Evolutionary conservation across 2,113 vertebrate genomes (phyloP), one percentile per base, ranked within the genome.

Genomic region (Oryzias curvinotus): DNA sequence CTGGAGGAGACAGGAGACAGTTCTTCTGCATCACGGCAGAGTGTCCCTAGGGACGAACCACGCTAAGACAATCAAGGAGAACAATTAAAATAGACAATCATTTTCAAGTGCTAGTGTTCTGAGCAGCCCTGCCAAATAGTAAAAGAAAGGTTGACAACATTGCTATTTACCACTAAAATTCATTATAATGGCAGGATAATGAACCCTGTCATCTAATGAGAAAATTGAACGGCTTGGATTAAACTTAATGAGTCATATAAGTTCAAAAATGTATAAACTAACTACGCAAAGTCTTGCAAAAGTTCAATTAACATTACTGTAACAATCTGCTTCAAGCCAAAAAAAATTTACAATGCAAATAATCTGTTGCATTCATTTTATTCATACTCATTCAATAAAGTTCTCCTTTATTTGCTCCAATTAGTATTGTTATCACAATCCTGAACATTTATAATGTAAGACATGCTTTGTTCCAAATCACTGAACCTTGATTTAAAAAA

Each of bases 41-140:
- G 18, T 3, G 51, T 77, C 82, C 85, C 78, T 26, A 28, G 86
- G 76, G 80, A 76, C 68, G 41, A 15, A 57, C 69, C 54, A 36
- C 66, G 65, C 70, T 57, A 65, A 68, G 64, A 43, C 77, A 88
- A 89, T 87, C 87, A 71, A 77, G 73, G 60, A 83, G 77, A 57
- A 85, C 79, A 81, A 66, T 87, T 89, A 84, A 89, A 90, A 83
- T 81, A 76, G 85, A 82, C 88, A 85, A 81, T 80, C 83, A 78
- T 72, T 81, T 86, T 89, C 79, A 77, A 69, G 85, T 30, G 76
- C 75, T 77, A 70, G 70, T 76, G 81, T 84, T 85, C 62, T 79
- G 80, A 83, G 81, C 81, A 81, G 84, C 69, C 57, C 55, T 73
- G 77, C 79, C 70, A 83, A 82, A 85, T 70, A 65, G 70, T 80